Base-by-base conservation (phyloP, 2,888 invertebrate genomes). In the Limenitis camilla region DNA sequence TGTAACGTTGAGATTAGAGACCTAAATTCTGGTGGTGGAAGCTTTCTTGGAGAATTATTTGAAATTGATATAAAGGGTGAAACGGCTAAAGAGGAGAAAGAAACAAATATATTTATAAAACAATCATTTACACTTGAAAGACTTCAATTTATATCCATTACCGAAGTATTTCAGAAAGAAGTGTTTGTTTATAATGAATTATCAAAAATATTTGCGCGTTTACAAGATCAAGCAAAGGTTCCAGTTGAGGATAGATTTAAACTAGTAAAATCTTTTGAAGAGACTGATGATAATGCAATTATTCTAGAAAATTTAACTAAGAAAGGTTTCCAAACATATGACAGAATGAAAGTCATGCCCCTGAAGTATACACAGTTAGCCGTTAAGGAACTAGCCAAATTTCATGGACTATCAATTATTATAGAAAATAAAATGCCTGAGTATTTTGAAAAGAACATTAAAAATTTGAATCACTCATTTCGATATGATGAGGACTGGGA, bases 41-140 rank as follows among this genome's bases (percentile, higher is more conserved):
- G 71, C 53, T 80, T 69, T 46, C 56, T 76, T 0, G 74, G 68
- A 2, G 43, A 53, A 6, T 52, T 78, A 4, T 71, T 66, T 11
- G 72, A 71, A 63, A 61, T 76, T 7, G 65, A 76, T 28, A 60
- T 78, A 3, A 68, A 64, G 58, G 79, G 76, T 4, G 58, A 61
- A 57, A 74, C 74, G 3, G 52, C 45, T 3, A 40, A 64, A 8
- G 71, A 69, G 0, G 44, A 63, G 2, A 71, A 74, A 55, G 69
- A 70, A 61, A 66, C 67, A 0, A 64, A 71, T 29, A 46, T 81
- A 9, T 79, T 79, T 39, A 53, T 76, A 3, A 81, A 81, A 60
- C 62, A 62, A 9, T 63, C 66, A 10, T 51, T 63, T 4, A 53
- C 60, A 4, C 54, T 64, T 6, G 53, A 62, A 11, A 55, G 63